Evolutionary conservation across 1,140 invertebrate genomes (phyloP), one percentile per base, ranked within the genome.

Genomic region (Druon quercuslanigerum): DNA sequence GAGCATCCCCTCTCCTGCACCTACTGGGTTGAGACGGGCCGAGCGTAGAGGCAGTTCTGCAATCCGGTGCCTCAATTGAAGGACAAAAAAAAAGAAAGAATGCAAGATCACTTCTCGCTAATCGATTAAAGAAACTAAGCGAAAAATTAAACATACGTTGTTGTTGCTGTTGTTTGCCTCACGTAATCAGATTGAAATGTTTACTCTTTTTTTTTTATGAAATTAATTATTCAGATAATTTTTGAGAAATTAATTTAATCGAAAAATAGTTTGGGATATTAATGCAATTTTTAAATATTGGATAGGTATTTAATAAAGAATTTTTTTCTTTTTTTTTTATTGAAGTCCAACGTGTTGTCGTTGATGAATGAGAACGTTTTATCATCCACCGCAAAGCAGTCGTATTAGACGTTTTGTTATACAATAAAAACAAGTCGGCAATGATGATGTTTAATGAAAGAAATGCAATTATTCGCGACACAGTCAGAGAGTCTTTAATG

Each of bases 401-500:
- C 40, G 46, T 66, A 66, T 66, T 66, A n/a, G 25, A 46, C 60
- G 52, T 66, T 16, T 66, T 66, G 14, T 33, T 14, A 14, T 66
- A 16, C 25, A 66, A 46, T 66, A 66, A 66, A 66, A 66, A 66
- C 60, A 66, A 66, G 60, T 5, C 33, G 60, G 40, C 60, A 66
- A 16, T 66, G 57, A 20, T 16, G 40, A 16, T 66, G 60, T 20
- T 40, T 66, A 66, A 66, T 66, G 25, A 66, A 66, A 66, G 57
- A 66, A 66, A 66, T 66, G 25, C 57, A 66, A 66, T 66, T 66
- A 66, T 66, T 66, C 40, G 60, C 60, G 60, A 66, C 60, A 66
- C 40, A 66, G 60, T 66, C 60, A 66, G 20, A 66, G 20, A 25
- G 57, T 50, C 25, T 51, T 12, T 72, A 76, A 72, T 60, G 51